A percentile compares a stretch with the other conserved stretches of the same genome.
Evolutionary conservation across 2,113 vertebrate species (phyloP).

Genomic region (Cottus gobio): DNA sequence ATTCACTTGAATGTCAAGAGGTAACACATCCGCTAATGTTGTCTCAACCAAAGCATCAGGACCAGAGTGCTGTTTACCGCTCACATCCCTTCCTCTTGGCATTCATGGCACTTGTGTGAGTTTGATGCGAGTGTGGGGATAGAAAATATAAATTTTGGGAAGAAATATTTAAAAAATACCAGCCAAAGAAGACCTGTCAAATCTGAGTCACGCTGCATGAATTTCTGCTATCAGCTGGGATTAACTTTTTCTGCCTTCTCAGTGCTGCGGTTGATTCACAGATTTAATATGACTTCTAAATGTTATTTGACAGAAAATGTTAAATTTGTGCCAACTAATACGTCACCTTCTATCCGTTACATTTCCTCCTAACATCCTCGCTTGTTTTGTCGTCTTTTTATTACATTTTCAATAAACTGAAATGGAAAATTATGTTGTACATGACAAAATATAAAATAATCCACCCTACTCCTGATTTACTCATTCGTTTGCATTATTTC

Average conservation of each 20-base stretch:
- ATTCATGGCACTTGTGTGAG: constrained; percentile 19
- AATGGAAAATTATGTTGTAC: neutral
- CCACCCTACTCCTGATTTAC: neutral
- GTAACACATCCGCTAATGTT: constrained; percentile 20
- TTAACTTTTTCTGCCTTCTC: neutral
- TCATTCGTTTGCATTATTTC: neutral
- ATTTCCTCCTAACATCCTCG: neutral
- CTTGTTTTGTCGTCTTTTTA: neutral
- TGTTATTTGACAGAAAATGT: neutral
- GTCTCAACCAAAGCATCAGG: constrained; percentile 13
- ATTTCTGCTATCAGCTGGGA: constrained; percentile 34
- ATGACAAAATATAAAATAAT: neutral
- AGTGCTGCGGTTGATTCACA: neutral
- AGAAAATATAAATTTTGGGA: neutral
- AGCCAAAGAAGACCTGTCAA: constrained; percentile 28
- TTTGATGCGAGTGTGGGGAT: neutral
- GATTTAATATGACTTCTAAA: constrained; percentile 10
- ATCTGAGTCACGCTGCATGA: constrained; percentile 22
- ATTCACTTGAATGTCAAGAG: constrained; percentile 47
- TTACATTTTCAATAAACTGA: neutral
- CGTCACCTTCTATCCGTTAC: neutral
- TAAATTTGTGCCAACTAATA: neutral
- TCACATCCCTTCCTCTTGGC: constrained; percentile 18
- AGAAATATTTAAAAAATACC: no score
- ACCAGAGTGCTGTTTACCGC: constrained; percentile 21